Evolutionary conservation across 2,888 invertebrate genomes (phyloP).

Genomic region (Iphiclides podalirius): DNA sequence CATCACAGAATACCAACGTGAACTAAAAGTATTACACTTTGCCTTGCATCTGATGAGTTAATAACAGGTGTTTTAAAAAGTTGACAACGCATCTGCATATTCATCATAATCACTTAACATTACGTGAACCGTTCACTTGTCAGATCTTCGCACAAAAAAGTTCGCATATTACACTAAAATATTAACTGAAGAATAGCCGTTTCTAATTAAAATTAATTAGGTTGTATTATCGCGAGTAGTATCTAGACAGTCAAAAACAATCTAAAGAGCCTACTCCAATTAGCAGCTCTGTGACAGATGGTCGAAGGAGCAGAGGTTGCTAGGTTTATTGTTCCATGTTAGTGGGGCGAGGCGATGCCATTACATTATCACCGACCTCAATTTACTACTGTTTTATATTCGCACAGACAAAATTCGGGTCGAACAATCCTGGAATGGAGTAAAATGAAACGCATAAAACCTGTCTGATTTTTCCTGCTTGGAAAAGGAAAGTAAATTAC

Average conservation of each 20-base stretch:
- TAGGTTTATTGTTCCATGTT: slow-evolving; percentile 12
- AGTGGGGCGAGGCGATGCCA: slow-evolving; percentile 22
- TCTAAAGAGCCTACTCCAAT: slow-evolving; percentile 15
- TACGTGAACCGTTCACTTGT: too few species aligned
- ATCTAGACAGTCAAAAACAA: slow-evolving; percentile 4
- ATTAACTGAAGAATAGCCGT: not conserved
- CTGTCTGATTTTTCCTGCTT: slow-evolving; percentile 1
- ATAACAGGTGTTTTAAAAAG: too few species aligned
- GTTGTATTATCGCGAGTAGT: not conserved
- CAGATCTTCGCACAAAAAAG: too few species aligned
- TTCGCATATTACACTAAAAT: too few species aligned
- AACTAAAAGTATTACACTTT: too few species aligned
- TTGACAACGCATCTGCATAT: too few species aligned
- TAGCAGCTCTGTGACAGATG: slow-evolving; percentile 11
- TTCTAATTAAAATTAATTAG: slow-evolving; percentile 7
- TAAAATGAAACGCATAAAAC: not conserved
- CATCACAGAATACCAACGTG: too few species aligned
- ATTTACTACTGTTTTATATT: slow-evolving; percentile 10
- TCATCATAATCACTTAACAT: too few species aligned
- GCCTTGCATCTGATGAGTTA: too few species aligned
- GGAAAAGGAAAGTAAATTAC: slow-evolving; percentile 6
- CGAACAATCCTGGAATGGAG: slow-evolving; percentile 11
- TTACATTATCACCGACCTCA: slow-evolving; percentile 24
- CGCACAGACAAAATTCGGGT: slow-evolving; percentile 12
- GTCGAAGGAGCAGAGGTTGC: slow-evolving; percentile 16